Conservation (phyloP, 2,888 invertebrate genomes). For the Leuctra nigra region DNA sequence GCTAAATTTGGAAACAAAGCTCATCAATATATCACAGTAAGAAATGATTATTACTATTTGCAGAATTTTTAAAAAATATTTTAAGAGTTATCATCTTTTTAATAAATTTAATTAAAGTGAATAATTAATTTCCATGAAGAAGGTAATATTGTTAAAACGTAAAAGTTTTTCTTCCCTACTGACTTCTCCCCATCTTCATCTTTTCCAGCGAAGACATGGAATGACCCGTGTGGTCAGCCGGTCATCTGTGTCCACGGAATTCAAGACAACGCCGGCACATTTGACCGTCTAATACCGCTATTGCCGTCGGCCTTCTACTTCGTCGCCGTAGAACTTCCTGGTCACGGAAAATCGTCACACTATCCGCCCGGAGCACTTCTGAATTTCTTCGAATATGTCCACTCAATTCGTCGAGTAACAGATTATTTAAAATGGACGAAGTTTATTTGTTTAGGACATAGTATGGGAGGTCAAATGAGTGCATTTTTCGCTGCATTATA, state of each 20-base stretch:
- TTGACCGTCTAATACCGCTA: constrained; percentile 39
- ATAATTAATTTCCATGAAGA: too few relatives aligned
- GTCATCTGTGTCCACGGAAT: constrained; percentile 39
- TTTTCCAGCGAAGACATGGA: constrained; percentile 35
- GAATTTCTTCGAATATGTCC: constrained; percentile 36
- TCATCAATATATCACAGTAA: too few relatives aligned
- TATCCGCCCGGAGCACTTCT: constrained; percentile 38
- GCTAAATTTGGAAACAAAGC: too few relatives aligned
- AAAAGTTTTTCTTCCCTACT: too few relatives aligned
- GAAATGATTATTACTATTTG: too few relatives aligned
- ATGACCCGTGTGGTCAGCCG: constrained; percentile 35
- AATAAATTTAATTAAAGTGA: too few relatives aligned
- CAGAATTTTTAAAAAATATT: too few relatives aligned
- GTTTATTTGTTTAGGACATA: constrained; percentile 40
- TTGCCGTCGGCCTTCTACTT: constrained; percentile 38
- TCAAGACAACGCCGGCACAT: constrained; percentile 43
- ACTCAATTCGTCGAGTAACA: constrained; percentile 36
- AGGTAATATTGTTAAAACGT: too few relatives aligned
- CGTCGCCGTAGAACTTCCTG: constrained; percentile 43
- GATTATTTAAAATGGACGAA: constrained; percentile 40
- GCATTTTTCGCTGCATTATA: constrained; percentile 39
- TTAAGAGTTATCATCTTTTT: too few relatives aligned
- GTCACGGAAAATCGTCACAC: constrained; percentile 43
- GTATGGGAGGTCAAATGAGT: constrained; percentile 47
- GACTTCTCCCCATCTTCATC: too few relatives aligned